Base-by-base conservation (phyloP, 2,888 invertebrate genomes). In the Spilosoma lubricipeda region DNA sequence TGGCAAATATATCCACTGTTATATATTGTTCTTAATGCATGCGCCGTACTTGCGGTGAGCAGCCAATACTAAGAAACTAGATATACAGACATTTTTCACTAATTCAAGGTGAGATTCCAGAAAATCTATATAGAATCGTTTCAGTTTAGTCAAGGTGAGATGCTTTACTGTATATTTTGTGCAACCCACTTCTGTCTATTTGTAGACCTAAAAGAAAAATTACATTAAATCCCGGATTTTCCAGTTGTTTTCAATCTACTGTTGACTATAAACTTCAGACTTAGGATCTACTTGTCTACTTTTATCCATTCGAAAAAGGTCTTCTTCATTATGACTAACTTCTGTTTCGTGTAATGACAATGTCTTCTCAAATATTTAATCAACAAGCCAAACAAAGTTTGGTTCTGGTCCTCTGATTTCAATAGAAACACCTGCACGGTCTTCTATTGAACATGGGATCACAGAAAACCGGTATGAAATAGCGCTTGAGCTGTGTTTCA, bases 11-110 rank as follows among this genome's bases (percentile, higher is more conserved):
- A 76, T 36, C 71, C 67, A 75, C 82, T 82, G 82, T 88, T 83
- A 88, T 87, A 86, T 78, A 87, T 85, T 77, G 79, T 85, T 88
- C 87, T 88, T 88, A 89, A 87, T 88, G 88, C 86, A 81, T 74
- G 45, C 77, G 71, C 70, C 15, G 15, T 18, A 63, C 70, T n/a
- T 64, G 48, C 45, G 48, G 27, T 65, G 15, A 45, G 7, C 71
- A 64, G 65, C 66, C 18, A 68, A 42, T 56, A 30, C 42, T 63
- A 23, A 72, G n/a, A 42, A 30, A 30, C 63, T 15, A 63, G 30
- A 63, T 30, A 59, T 15, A 59, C 59, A 59, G 27, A 13, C 30
- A 63, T 65, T 75, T 67, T 67, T 71, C 30, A 33, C n/a, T 36
- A 70, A 59, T 66, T 27, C 63, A 67, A 67, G 52, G 48, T 7